A percentile compares a stretch with the other conserved stretches of the same genome.
These are phyloP conservation scores for Idaea straminata DNA, from an alignment of 2,888 invertebrate genomes.

Conservation along the genomic window DNA sequence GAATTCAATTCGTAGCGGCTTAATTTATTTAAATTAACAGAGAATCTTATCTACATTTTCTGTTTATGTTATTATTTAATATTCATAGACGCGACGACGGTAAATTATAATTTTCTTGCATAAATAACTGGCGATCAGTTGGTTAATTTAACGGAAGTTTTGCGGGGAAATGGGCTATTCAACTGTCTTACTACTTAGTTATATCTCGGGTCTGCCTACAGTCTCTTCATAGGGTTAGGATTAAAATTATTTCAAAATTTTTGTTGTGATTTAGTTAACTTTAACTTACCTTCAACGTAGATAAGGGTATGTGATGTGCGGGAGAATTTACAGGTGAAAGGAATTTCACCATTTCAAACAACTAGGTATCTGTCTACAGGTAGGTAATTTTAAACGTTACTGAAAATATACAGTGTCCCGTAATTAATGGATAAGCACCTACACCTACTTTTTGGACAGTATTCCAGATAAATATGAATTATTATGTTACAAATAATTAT, in stretches of 20 bases:
- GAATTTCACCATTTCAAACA: no score
- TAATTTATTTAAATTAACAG: slow-evolving; percentile 1
- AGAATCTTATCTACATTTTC: neutral
- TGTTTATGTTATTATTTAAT: neutral
- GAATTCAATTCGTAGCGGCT: neutral
- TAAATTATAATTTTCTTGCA: slow-evolving; percentile 2
- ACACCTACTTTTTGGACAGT: no score
- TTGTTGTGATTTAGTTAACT: no score
- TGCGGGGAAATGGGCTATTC: neutral
- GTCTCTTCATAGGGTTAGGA: neutral
- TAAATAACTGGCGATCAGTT: neutral
- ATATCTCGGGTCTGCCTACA: neutral
- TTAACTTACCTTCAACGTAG: no score
- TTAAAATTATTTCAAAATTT: neutral
- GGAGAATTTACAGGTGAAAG: no score
- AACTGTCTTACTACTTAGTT: neutral
- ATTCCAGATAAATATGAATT: no score
- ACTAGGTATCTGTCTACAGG: no score
- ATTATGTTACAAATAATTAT: no score
- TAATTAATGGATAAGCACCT: no score
- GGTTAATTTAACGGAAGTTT: neutral
- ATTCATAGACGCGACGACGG: slow-evolving; percentile 1
- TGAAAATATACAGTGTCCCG: no score
- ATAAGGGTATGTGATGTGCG: no score
- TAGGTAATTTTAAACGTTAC: no score